Conservation (phyloP, 2,797 vertebrate species). For the Odontamblyopus rebecca region DNA sequence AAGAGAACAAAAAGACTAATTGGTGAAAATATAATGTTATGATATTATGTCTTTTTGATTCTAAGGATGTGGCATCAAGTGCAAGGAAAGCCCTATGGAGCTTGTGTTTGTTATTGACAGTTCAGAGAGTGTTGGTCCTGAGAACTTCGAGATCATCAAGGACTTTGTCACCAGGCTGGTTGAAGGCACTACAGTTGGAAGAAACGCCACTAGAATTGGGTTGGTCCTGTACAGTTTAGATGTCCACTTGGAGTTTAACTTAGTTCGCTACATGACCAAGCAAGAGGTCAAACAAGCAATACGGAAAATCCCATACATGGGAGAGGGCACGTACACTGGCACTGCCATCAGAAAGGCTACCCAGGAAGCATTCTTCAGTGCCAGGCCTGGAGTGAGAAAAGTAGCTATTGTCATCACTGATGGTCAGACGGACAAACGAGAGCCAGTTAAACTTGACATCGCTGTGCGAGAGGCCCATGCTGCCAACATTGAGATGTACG, state of each 20-base stretch:
- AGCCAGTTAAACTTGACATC: constrained; percentile 85
- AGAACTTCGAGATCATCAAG: constrained; percentile 94
- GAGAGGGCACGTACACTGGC: constrained; percentile 90
- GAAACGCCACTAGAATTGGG: constrained; percentile 88
- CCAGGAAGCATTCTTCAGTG: constrained; percentile 87
- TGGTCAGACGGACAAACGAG: constrained; percentile 88
- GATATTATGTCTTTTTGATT: neutral
- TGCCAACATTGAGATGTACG: constrained; percentile 91
- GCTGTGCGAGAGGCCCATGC: constrained; percentile 88
- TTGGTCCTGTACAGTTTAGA: constrained; percentile 90
- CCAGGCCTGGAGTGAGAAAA: constrained; percentile 84
- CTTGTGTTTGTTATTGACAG: constrained; percentile 95
- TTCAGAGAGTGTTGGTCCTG: constrained; percentile 91
- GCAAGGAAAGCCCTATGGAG: constrained; percentile 93
- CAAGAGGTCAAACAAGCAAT: constrained; percentile 87
- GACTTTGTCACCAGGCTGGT: constrained; percentile 89
- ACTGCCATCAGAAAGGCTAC: constrained; percentile 89
- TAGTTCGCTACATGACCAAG: constrained; percentile 80
- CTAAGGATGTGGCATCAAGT: constrained; percentile 89
- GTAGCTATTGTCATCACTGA: constrained; percentile 92
- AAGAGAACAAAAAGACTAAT: neutral
- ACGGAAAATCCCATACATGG: constrained; percentile 88
- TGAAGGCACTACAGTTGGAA: constrained; percentile 87
- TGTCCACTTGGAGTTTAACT: constrained; percentile 85
- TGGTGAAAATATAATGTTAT: neutral